Base-by-base conservation (phyloP, 1,140 invertebrate genomes). In the Oscheius sp. region DNA sequence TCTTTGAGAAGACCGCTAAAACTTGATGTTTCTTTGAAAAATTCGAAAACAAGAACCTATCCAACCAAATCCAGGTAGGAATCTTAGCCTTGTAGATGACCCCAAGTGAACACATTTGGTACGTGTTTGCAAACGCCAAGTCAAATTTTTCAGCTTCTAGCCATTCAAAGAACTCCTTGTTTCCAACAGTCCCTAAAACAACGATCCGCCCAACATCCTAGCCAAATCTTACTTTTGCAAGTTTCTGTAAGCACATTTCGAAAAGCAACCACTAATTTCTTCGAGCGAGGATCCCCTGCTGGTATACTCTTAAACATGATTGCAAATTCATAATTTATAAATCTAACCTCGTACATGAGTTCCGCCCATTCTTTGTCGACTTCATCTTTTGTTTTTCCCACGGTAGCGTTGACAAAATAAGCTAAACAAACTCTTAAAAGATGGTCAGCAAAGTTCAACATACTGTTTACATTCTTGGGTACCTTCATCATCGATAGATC, bases 1-100 rank as follows among this genome's bases (percentile, higher is more conserved):
- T 75, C 73, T 58, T 74, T 73, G 15, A 75, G n/a, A 32, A 62
- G 45, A 2, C 73, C 73, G 36, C 66, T 64, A 65, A 58, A 29
- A 58, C 29, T 68, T 62, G 13, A n/a, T n/a, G n/a, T n/a, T n/a
- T n/a, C n/a, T n/a, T n/a, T n/a, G n/a, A n/a, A n/a, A n/a, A n/a
- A n/a, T n/a, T n/a, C n/a, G n/a, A n/a, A n/a, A n/a, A n/a, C n/a
- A n/a, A 7, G 7, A 7, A 58, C 55, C 61, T 63, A 7, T 63
- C 36, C 32, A 63, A 38, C 61, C 61, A 63, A 38, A 63, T 42
- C 61, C 61, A 63, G 1, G 15, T 63, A 0, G 61, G 61, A 7
- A 63, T 63, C 31, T 63, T 42, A 26, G 61, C 61, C n/a, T 13
- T 10, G 20, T 42, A n/a, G 31, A 63, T 42, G 15, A 63, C 10